These are phyloP conservation scores for Bembecia ichneumoniformis DNA, from an alignment of 2,888 invertebrate species.

Conservation along the genomic window DNA sequence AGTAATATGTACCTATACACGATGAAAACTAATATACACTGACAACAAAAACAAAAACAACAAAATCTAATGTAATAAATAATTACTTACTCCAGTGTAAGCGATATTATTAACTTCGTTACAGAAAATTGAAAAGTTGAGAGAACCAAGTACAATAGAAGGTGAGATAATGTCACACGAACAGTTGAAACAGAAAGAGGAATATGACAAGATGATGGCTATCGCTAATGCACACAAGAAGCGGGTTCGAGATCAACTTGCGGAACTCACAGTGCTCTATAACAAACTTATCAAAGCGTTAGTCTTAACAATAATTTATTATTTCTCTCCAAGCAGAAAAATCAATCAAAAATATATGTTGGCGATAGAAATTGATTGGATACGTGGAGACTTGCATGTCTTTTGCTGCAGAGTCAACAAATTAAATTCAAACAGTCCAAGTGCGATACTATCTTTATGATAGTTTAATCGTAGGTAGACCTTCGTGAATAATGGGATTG, in stretches of 20 bases:
- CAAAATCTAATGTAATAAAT: not conserved
- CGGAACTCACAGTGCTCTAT: conserved; percentile 71
- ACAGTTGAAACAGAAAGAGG: conserved; percentile 78
- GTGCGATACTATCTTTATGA: no score
- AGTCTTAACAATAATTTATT: conserved; percentile 13
- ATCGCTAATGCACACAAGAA: conserved; percentile 76
- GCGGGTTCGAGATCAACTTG: conserved; percentile 67
- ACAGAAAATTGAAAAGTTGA: conserved; percentile 30
- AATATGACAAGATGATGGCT: conserved; percentile 74
- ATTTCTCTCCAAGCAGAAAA: not conserved
- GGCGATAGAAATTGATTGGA: no score
- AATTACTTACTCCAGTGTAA: no score
- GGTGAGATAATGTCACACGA: conserved; percentile 71
- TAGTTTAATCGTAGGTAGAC: no score
- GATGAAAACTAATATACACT: no score
- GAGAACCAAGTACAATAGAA: conserved; percentile 50
- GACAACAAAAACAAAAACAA: not conserved
- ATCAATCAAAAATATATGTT: not conserved
- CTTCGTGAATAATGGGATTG: no score
- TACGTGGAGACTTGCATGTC: no score
- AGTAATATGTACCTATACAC: no score
- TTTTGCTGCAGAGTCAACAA: no score
- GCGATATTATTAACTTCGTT: no score
- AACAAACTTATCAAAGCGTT: conserved; percentile 69
- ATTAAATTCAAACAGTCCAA: no score